Evolutionary conservation across 2,888 invertebrate species (phyloP), one percentile per base, ranked within the genome.

Genomic region (Microplitis manilae): DNA sequence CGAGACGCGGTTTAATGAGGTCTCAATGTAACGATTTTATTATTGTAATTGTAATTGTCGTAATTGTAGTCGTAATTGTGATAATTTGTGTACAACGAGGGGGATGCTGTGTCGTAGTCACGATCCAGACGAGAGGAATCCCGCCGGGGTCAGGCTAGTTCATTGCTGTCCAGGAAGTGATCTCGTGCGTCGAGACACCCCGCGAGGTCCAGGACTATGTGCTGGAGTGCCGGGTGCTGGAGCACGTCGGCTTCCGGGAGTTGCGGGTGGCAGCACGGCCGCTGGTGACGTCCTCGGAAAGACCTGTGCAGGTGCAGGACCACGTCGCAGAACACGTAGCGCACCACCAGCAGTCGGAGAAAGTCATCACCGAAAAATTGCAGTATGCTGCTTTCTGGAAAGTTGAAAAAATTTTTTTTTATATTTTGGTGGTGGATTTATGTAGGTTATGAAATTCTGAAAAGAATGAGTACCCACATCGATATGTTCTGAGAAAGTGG

Each of bases 361-460:
- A 98, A 98, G 88, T 98, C 98, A 90, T 98, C 98, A 64, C 97
- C 96, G 91, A 98, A 95, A 91, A 98, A 98, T 90, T 96, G 95
- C 82, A 97, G 91, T 90, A 90, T 85, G 83, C 90, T 90, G 85
- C 84, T 87, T 77, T 91, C 91, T 90, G 86, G 5, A 77, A 79
- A 20, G 9, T 38, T 4, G 30, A 30, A 30, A 2, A 30, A 30
- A 30, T 17, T n/a, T 62, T 17, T 17, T 62, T 62, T 62, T 17
- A 15, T 62, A 9, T 50, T 50, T 30, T 30, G 30, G 0, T 30
- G 2, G 9, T 59, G 0, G 59, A n/a, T 59, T 59, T 5, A 6
- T 59, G 59, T 59, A 59, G 6, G 30, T 30, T 30, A 30, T 30
- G 30, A 30, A 30, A 30, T 30, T 30, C 30, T 30, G 2, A 30